Evolutionary conservation across 1,140 invertebrate species (phyloP), one percentile per base, ranked within the genome.

Genomic region (Spodoptera frugiperda): DNA sequence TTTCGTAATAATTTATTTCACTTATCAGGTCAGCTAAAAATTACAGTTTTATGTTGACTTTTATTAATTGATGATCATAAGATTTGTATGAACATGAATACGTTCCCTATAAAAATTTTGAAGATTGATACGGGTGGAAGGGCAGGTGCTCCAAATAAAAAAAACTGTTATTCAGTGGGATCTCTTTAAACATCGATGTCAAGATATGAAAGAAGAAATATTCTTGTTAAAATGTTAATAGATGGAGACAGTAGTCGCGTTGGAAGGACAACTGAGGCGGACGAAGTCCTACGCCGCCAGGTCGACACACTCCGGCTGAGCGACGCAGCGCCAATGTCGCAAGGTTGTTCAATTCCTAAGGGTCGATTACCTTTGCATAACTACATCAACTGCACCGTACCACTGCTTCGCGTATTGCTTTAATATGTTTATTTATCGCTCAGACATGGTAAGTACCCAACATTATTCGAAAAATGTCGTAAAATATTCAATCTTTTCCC

Each of bases 291-390:
- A 39, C 39, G 48, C 71, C 55, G 71, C 55, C 73, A 65, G 80
- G 74, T 82, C 74, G 77, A 78, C 76, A 81, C 65, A 48, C 78
- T 72, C 54, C 51, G n/a, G 14, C 59, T 39, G 54, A 67, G 44
- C 61, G 61, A 48, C 61, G 17, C 19, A 46, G 53, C 79, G 44
- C 49, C 80, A 82, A 82, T 80, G 81, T 82, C 77, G 77, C 61
- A 75, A 78, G 81, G 81, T 78, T 82, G 75, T 77, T 65, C 51
- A 49, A 49, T 77, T 55, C 70, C 19, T 19, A 49, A 59, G 70
- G 80, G 76, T 82, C 80, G 48, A 67, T 74, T 61, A 78, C 76
- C 76, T 76, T 54, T 74, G 33, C 44, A 59, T 46, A 76, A 49
- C 53, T 25, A 71, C 48, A 49, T 68, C 12, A 33, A 73, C 17